Conservation (phyloP, 2,113 vertebrate genomes). For the Loxodonta africana region DNA sequence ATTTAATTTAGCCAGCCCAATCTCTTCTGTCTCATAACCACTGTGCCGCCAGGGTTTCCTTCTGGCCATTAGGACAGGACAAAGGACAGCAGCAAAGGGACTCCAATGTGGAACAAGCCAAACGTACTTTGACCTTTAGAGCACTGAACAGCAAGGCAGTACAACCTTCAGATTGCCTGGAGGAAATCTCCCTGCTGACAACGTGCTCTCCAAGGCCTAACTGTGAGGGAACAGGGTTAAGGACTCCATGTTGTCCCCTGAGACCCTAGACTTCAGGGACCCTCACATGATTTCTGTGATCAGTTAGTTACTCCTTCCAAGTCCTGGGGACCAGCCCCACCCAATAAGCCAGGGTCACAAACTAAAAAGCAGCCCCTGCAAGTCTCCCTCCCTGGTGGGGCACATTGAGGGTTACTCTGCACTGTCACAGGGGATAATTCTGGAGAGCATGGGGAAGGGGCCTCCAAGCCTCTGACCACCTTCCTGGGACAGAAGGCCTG, state of each 20-base stretch:
- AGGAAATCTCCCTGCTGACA: background rate
- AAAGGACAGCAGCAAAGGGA: background rate
- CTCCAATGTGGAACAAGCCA: background rate
- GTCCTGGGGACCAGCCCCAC: background rate
- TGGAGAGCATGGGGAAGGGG: background rate
- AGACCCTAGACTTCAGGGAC: background rate
- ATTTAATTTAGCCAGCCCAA: too few relatives aligned
- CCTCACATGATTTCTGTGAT: background rate
- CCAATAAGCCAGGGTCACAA: background rate
- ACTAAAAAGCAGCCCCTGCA: background rate
- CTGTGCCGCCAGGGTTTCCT: background rate
- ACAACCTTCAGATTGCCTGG: background rate
- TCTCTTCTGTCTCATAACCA: too few relatives aligned
- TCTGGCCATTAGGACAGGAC: background rate
- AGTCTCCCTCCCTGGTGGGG: background rate
- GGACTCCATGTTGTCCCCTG: background rate
- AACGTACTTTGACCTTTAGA: background rate
- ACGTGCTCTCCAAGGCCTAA: background rate
- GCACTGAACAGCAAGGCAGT: background rate
- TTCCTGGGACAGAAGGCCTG: background rate
- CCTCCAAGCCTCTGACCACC: background rate
- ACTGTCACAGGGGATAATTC: too few relatives aligned
- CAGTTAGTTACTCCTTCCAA: background rate
- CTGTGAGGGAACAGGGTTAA: too few relatives aligned
- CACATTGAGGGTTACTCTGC: background rate